These are phyloP conservation scores for Drosophila falleni DNA, from an alignment of 2,888 invertebrate genomes.

Conservation along the genomic window DNA sequence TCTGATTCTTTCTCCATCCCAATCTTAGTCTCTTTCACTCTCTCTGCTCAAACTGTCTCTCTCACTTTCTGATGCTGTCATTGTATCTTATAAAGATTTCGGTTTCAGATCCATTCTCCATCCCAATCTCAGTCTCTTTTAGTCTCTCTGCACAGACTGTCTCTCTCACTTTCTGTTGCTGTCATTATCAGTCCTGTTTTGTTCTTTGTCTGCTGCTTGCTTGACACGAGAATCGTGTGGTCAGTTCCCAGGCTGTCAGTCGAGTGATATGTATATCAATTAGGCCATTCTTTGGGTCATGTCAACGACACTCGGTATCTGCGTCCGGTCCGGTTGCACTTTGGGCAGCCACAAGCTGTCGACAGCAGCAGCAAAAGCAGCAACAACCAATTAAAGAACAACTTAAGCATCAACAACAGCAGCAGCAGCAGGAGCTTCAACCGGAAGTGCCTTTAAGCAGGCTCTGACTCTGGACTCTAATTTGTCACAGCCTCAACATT, in stretches of 20 bases:
- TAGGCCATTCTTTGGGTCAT: slow-evolving; percentile 45
- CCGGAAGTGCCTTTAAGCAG: slow-evolving; percentile 29
- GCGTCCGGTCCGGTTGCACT: slow-evolving; percentile 39
- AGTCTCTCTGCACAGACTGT: not conserved
- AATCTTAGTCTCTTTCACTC: not conserved
- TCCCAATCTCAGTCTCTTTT: not conserved
- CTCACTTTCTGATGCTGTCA: slow-evolving; percentile 11
- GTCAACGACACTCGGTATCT: slow-evolving; percentile 55
- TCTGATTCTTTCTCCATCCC: not conserved
- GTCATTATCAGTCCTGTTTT: slow-evolving; percentile 25
- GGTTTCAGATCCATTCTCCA: not conserved
- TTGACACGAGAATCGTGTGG: slow-evolving; percentile 38
- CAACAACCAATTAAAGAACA: slow-evolving; percentile 51
- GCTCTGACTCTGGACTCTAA: slow-evolving; percentile 31
- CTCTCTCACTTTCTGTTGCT: not conserved
- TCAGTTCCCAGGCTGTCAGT: slow-evolving; percentile 42
- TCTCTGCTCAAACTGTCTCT: not conserved
- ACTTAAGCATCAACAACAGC: slow-evolving; percentile 29
- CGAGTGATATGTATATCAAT: slow-evolving; percentile 54
- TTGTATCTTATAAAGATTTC: too few species aligned
- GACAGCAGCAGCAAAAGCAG: slow-evolving; percentile 31
- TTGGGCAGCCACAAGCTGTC: slow-evolving; percentile 54
- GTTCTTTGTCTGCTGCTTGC: slow-evolving; percentile 11
- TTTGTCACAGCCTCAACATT: slow-evolving; percentile 49
- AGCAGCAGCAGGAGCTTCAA: not conserved